Evolutionary conservation across 2,888 invertebrate species (phyloP).

Genomic region (Dioctria linearis): DNA sequence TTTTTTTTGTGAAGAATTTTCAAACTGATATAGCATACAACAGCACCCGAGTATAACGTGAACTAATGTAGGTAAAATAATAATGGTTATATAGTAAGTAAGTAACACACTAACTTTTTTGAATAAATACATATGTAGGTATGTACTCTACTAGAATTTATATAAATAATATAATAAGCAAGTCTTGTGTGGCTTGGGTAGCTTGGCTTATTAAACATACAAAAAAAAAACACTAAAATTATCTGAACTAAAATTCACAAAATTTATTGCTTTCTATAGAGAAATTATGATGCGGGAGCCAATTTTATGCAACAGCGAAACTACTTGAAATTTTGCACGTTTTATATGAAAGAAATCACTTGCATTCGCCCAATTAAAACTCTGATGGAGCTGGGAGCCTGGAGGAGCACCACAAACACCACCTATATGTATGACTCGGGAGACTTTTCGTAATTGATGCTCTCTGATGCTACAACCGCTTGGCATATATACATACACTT

Average conservation of each 20-base stretch:
- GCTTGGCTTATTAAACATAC: constrained; percentile 2
- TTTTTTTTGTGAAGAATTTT: not conserved
- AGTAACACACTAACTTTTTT: no score
- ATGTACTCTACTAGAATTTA: no score
- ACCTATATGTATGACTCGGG: not conserved
- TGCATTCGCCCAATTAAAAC: not conserved
- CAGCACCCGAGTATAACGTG: no score
- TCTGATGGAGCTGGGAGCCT: not conserved
- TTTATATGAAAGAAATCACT: constrained; percentile 17
- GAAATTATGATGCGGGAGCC: not conserved
- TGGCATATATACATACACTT: not conserved
- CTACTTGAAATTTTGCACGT: constrained; percentile 34
- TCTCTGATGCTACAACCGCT: no score
- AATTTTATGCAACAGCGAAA: constrained; percentile 38
- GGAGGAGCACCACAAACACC: not conserved
- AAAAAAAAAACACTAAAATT: constrained; percentile 18
- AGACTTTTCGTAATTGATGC: not conserved
- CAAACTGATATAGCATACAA: not conserved
- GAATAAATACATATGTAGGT: no score
- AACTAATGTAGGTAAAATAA: no score
- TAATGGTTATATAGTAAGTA: no score
- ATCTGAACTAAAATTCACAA: constrained; percentile 5
- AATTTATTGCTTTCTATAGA: not conserved
- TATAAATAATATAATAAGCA: no score
- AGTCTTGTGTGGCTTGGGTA: not conserved